These are phyloP conservation scores for Sympetrum striolatum DNA, from an alignment of 2,888 invertebrate genomes.

Conservation along the genomic window DNA sequence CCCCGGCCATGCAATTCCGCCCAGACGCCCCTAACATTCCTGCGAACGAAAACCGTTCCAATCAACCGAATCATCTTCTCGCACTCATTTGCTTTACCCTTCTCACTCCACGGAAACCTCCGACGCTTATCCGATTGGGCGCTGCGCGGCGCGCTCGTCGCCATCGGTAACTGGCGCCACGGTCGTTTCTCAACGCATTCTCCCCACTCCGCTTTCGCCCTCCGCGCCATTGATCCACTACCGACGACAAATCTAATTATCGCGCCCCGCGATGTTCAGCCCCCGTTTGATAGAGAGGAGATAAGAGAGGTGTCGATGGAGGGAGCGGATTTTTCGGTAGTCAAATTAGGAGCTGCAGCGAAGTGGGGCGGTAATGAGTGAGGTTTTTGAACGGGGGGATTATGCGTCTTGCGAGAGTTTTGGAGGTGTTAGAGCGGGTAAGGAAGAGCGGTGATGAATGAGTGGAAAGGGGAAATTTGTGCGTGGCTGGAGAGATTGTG, in stretches of 20 bases:
- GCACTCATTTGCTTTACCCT: background rate
- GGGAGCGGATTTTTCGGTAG: background rate
- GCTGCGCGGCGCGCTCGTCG: constrained; percentile 21
- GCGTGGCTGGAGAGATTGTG: background rate
- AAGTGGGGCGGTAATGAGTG: background rate
- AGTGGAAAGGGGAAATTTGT: background rate
- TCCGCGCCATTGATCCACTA: constrained; percentile 32
- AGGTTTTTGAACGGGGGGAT: background rate
- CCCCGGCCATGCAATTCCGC: background rate
- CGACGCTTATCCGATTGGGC: background rate
- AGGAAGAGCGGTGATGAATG: background rate
- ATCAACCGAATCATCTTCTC: background rate
- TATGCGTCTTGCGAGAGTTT: background rate
- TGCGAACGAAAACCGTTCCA: background rate
- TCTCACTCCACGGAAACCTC: background rate
- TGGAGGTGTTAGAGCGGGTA: background rate
- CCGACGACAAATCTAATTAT: constrained; percentile 44
- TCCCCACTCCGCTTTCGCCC: background rate
- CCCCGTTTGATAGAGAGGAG: background rate
- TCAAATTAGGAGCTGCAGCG: background rate
- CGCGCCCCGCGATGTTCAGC: constrained; percentile 22
- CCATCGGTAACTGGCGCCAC: constrained; percentile 31
- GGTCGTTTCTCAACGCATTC: constrained; percentile 28
- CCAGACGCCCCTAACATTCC: background rate
- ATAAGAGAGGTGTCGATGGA: background rate